phyloP scores from a whole-genome alignment of 2,113 vertebrate species.

The Rhagologus leucostigma region DNA sequence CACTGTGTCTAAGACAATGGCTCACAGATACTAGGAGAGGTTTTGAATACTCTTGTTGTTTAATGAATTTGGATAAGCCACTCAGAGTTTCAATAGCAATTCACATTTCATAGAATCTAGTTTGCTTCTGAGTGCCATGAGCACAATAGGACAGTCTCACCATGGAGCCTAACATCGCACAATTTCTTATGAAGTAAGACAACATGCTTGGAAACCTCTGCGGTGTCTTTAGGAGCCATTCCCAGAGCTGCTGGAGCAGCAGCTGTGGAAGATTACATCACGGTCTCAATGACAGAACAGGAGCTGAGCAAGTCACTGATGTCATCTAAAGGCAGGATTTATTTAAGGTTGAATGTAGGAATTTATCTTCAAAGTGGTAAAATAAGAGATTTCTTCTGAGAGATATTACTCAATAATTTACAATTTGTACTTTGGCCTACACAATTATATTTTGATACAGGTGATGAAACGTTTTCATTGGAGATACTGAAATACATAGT shows the following conservation, averaged over 20 bases:
- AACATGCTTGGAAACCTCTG: background rate
- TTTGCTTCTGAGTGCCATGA: background rate
- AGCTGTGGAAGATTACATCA: background rate
- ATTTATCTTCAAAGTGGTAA: background rate
- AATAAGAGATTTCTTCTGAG: background rate
- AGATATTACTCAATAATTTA: background rate
- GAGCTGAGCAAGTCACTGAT: background rate
- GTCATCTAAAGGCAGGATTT: background rate
- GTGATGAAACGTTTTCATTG: background rate
- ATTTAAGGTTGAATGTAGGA: background rate
- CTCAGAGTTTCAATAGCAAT: background rate
- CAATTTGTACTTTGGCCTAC: background rate
- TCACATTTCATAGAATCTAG: background rate
- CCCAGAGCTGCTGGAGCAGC: background rate
- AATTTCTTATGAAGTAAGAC: background rate
- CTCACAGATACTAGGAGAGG: background rate
- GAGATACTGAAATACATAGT: background rate
- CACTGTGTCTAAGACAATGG: background rate
- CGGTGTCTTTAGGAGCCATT: background rate
- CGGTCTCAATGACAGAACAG: background rate
- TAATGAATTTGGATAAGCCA: background rate
- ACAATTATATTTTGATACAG: background rate
- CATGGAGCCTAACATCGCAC: background rate
- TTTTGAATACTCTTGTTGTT: background rate
- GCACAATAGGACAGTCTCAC: background rate